phyloP scores from a whole-genome alignment of 2,888 invertebrate genomes.

The Cynaeus angustus region DNA sequence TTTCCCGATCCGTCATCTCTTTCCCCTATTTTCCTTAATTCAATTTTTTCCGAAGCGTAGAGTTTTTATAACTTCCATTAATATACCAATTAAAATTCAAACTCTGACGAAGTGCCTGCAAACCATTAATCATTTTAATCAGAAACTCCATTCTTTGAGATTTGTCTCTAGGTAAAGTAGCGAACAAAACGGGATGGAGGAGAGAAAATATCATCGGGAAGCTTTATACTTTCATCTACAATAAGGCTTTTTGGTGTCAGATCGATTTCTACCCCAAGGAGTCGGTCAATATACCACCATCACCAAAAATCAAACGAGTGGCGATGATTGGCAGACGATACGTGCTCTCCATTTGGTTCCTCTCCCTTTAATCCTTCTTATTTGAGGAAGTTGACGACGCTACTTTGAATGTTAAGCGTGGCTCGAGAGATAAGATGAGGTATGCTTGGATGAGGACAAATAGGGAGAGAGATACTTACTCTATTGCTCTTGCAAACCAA shows the following conservation, averaged over 20 bases:
- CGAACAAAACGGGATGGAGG: neutral
- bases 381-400: neutral
- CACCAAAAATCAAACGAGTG: constrained; percentile 21
- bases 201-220: constrained; percentile 11
- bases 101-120: constrained; percentile 17
- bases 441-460: too few relatives aligned
- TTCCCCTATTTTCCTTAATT: neutral
- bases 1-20: neutral
- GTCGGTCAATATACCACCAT: constrained; percentile 25
- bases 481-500: too few relatives aligned
- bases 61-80: constrained; percentile 29
- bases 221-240: constrained; percentile 22
- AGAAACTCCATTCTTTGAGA: constrained; percentile 2
- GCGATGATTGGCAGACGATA: constrained; percentile 16
- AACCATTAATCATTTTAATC: constrained; percentile 30
- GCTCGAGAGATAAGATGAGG: too few relatives aligned
- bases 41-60: neutral
- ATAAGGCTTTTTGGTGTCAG: constrained; percentile 17
- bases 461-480: too few relatives aligned
- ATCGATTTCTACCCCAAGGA: constrained; percentile 14
- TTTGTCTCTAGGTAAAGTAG: neutral
- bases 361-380: constrained; percentile 21
- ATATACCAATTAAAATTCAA: constrained; percentile 34
- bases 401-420: constrained; percentile 17
- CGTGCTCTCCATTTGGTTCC: constrained; percentile 13